Evolutionary conservation across 2,113 vertebrate genomes (phyloP).

Genomic region (Hemiprocne comata): DNA sequence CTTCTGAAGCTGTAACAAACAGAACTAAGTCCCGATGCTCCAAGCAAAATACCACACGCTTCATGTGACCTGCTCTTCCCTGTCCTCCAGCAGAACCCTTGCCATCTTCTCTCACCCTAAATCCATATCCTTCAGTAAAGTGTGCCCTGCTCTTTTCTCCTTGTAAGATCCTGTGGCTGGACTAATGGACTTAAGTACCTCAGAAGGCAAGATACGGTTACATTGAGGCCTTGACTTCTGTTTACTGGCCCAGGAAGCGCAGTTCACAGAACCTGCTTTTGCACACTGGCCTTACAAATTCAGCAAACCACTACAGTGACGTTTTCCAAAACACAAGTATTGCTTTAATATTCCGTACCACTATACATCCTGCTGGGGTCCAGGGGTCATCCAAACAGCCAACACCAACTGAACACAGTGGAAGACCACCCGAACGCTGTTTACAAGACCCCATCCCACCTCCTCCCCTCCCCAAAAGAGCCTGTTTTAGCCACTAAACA

Average conservation of each 20-base stretch:
- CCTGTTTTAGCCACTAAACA: constrained; percentile 57
- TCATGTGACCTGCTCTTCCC: constrained; percentile 54
- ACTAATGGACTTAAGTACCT: constrained; percentile 61
- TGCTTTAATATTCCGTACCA: constrained; percentile 70
- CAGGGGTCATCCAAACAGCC: constrained; percentile 74
- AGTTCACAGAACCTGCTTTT: constrained; percentile 68
- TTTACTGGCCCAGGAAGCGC: constrained; percentile 56
- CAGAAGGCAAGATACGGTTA: constrained; percentile 49
- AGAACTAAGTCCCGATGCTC: constrained; percentile 73
- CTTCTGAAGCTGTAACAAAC: constrained; percentile 45
- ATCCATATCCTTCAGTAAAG: constrained; percentile 63
- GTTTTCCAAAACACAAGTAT: constrained; percentile 73
- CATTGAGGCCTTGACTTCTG: constrained; percentile 49
- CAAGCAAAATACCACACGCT: constrained; percentile 69
- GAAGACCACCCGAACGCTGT: constrained; percentile 61
- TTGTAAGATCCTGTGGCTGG: constrained; percentile 47
- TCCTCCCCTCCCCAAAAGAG: constrained; percentile 61
- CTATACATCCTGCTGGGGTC: constrained; percentile 57
- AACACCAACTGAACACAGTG: constrained; percentile 71
- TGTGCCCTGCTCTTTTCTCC: constrained; percentile 20
- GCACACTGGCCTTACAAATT: constrained; percentile 76
- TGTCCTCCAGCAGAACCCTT: constrained; percentile 64
- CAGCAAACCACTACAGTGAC: constrained; percentile 75
- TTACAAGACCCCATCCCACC: constrained; percentile 65
- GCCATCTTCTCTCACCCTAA: constrained; percentile 58